Base-by-base conservation (phyloP, 2,797 vertebrate species). In the Cryptoprocta ferox region DNA sequence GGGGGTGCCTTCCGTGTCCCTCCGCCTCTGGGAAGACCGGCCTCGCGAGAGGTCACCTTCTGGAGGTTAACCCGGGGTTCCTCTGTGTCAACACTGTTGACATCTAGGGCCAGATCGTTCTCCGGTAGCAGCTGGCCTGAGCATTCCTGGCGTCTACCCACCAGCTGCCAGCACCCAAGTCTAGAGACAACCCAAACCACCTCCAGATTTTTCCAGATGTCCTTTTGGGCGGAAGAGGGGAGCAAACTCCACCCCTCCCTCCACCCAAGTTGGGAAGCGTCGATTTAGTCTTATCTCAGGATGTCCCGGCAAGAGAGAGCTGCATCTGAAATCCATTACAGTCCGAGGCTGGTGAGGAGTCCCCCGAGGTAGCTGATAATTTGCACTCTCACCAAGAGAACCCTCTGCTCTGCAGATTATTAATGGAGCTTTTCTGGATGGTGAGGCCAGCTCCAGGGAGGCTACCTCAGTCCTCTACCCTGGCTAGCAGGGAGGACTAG, bases 221-320 rank as follows among this genome's bases (percentile, higher is more conserved):
- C 28, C 79, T 5, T 39, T 56, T 3, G 8, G 15, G 5, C 0
- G 0, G 45, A 4, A 10, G 7, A 35, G 5, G 10, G 16, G 11
- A n/a, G 19, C 50, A 71, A 76, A 78, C 32, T 65, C 37, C 6
- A 1, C 5, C 39, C 3, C 6, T 32, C 32, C 76, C 30, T 28
- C 0, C 61, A 24, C 61, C 61, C 61, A 13, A 35, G 42, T 7
- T 56, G 65, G 75, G 61, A 97, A 45, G 12, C 37, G 11, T 14
- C 4, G 18, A 32, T 42, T 39, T 68, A 15, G 45, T 56, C 50
- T 89, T 56, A 4, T 50, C 56, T 37, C 30, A 56, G 21, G 16
- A 15, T n/a, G 30, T 48, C n/a, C 28, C 39, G 4, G 45, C 21
- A 63, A 63, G 35, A 82, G 10, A 56, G 76, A 81, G 13, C 70